These are phyloP conservation scores for Platalea minor DNA, from an alignment of 2,797 vertebrate species.

Conservation along the genomic window DNA sequence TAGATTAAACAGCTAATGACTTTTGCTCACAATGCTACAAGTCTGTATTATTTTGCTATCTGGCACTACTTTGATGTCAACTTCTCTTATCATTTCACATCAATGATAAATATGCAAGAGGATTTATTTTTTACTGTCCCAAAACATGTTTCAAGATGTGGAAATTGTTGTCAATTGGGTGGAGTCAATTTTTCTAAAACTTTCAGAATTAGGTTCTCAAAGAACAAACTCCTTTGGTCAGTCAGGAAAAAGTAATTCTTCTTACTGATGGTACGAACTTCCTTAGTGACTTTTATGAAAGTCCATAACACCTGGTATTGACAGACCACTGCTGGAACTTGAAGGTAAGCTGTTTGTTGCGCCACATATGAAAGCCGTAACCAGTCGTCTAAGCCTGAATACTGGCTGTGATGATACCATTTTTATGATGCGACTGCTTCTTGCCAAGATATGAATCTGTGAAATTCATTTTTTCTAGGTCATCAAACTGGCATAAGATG, in stretches of 20 bases:
- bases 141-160: neutral
- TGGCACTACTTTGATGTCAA: neutral
- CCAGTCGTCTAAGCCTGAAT: neutral
- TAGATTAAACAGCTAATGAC: neutral
- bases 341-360: neutral
- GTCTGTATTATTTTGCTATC: neutral
- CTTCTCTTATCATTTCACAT: neutral
- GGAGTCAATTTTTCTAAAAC: neutral
- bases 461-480: neutral
- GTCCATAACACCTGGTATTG: neutral
- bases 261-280: rapidly evolving
- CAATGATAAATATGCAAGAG: neutral
- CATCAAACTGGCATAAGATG: neutral
- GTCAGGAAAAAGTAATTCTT: neutral
- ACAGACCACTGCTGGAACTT: neutral
- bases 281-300: neutral
- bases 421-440: neutral
- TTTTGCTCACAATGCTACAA: neutral
- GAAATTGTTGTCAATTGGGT: neutral
- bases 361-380: neutral
- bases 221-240: neutral
- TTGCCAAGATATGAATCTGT: neutral
- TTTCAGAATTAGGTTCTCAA: neutral
- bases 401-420: neutral
- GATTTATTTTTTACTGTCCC: neutral